These are phyloP conservation scores for Limenitis camilla DNA, from an alignment of 2,888 invertebrate species.

Conservation along the genomic window DNA sequence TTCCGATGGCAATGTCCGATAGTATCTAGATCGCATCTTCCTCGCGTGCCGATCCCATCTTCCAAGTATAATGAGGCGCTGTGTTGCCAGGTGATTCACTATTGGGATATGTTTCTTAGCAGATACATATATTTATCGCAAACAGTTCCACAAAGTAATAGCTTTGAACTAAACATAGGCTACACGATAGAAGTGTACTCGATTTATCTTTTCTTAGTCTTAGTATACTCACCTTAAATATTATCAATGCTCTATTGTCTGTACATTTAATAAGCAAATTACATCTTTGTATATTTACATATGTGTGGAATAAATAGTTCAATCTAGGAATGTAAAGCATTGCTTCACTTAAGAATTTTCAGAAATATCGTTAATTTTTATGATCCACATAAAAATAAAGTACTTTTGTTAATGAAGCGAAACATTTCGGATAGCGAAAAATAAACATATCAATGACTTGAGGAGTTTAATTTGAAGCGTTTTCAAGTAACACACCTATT, in stretches of 20 bases:
- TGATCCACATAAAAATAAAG: conserved; percentile 33
- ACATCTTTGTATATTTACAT: too few species aligned
- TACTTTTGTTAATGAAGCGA: conserved; percentile 23
- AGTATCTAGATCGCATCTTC: conserved; percentile 54
- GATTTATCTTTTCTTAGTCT: too few species aligned
- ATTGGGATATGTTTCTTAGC: conserved; percentile 22
- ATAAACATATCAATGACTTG: neutral
- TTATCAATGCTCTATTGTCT: too few species aligned
- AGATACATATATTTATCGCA: conserved; percentile 23
- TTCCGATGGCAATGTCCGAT: conserved; percentile 28
- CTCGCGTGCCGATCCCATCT: conserved; percentile 67
- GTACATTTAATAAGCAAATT: too few species aligned
- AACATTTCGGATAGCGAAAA: neutral
- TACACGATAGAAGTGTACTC: neutral
- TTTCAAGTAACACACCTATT: conserved; percentile 21
- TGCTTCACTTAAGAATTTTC: neutral
- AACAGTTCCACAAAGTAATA: conserved; percentile 18
- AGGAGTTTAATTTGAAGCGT: conserved; percentile 11
- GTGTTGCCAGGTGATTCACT: conserved; percentile 31
- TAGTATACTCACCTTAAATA: too few species aligned
- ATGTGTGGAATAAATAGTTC: too few species aligned
- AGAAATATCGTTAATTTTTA: neutral
- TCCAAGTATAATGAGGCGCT: conserved; percentile 48
- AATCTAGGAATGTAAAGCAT: neutral
- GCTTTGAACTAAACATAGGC: conserved; percentile 1